phyloP scores from a whole-genome alignment of 1,140 invertebrate species.

The Brachionus rotundiformis region DNA sequence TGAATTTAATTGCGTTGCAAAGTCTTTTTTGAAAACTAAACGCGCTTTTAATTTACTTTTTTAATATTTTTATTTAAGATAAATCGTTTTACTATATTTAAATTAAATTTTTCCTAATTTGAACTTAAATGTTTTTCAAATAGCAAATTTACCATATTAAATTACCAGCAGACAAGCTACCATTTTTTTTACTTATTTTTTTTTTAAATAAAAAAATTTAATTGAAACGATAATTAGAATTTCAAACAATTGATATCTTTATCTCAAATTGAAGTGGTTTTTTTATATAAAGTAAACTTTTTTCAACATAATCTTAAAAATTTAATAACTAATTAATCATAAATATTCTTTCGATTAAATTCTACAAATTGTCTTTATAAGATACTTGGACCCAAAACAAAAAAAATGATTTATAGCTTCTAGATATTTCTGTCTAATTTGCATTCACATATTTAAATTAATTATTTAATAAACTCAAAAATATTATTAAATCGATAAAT shows the following conservation, averaged over 20 bases:
- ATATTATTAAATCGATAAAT: slow-evolving; percentile 6
- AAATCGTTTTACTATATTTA: too few species aligned
- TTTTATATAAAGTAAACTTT: too few species aligned
- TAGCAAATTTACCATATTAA: neutral
- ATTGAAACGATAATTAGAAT: neutral
- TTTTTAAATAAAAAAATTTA: too few species aligned
- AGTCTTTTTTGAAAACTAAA: too few species aligned
- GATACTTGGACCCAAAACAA: neutral
- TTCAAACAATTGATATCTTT: neutral
- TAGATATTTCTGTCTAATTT: too few species aligned
- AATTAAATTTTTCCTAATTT: neutral
- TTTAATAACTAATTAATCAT: too few species aligned
- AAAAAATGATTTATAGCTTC: neutral
- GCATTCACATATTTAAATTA: neutral
- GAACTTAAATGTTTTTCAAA: neutral
- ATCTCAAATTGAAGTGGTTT: neutral
- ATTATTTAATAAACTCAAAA: too few species aligned
- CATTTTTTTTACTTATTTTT: too few species aligned
- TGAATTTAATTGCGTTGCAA: neutral
- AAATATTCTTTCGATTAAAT: too few species aligned
- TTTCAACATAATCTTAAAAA: too few species aligned
- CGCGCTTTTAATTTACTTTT: slow-evolving; percentile 2
- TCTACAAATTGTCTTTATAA: too few species aligned
- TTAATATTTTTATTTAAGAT: neutral
- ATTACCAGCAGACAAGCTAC: too few species aligned